Conservation (phyloP, 2,113 vertebrate genomes). For the Ceratotherium simum region DNA sequence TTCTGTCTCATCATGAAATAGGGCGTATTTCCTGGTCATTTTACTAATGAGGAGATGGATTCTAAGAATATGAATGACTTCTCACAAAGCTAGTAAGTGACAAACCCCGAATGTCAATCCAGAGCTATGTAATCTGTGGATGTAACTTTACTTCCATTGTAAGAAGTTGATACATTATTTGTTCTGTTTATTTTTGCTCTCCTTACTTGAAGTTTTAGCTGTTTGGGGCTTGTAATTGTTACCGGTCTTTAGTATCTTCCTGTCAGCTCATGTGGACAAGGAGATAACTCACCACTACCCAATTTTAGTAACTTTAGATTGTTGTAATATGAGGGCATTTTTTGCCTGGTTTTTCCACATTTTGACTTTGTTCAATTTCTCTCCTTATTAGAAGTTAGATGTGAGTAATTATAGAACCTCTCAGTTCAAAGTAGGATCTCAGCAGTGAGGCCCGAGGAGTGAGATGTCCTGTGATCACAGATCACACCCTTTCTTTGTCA, state of each 20-base stretch:
- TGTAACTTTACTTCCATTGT: not conserved
- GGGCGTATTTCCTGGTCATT: not conserved
- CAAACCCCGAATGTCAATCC: not conserved
- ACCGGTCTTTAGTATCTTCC: not conserved
- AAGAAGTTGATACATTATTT: not conserved
- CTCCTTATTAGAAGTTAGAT: not conserved
- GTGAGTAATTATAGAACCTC: not conserved
- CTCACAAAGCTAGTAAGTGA: not conserved
- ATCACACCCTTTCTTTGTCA: not conserved
- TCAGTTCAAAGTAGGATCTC: not conserved
- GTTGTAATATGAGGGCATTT: not conserved
- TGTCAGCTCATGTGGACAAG: not conserved
- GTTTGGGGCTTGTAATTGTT: not conserved
- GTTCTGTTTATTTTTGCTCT: not conserved
- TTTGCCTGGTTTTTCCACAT: not conserved
- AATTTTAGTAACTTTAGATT: not conserved
- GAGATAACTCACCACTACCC: not conserved
- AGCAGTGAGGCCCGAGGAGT: not conserved
- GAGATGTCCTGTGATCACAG: too few species aligned
- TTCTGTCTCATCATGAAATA: not conserved
- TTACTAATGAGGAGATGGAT: conserved; percentile 8
- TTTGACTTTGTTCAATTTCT: not conserved
- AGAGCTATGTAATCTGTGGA: not conserved
- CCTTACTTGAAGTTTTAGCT: not conserved
- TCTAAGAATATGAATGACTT: conserved; percentile 18